Evolutionary conservation across 2,113 vertebrate species (phyloP), one percentile per base, ranked within the genome.

Genomic region (Bujurquina vittata): DNA sequence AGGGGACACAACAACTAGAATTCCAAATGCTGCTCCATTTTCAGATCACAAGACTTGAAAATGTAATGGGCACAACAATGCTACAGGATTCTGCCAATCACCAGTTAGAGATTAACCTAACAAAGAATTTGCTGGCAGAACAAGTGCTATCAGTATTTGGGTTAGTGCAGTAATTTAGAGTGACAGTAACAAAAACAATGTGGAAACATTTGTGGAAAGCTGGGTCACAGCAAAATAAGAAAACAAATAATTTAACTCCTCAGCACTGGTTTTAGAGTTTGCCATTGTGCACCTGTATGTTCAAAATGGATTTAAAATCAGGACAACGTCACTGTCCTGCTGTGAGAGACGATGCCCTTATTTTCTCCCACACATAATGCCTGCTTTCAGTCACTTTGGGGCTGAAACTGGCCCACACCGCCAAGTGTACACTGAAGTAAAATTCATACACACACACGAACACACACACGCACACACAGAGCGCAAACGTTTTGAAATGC

Each of bases 61-160:
- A 56, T 43, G 5, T 85, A 67, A 73, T 69, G 29, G 62, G 54
- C 4, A 82, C 69, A 84, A 84, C 60, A 89, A 54, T 37, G 18
- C 46, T 75, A 57, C n/a, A 83, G 43, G 46, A 83, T 84, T 80
- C 57, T 75, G 72, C 69, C 75, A 90, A 75, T 90, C 59, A 88
- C 81, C 75, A 43, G 63, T 67, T 67, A 61, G 37, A 85, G 91
- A 91, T 94, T 92, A 91, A 81, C 80, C 75, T 22, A 55, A 89
- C 63, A 85, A 92, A 91, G 86, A 89, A 84, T 84, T 31, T 86
- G 60, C 65, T 90, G 77, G 77, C 72, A 60, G 69, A 46, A 63
- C 7, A 20, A 55, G 22, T 17, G 35, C 23, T 56, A 10, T 55
- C 77, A 52, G 77, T 79, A 75, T 88, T 79, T 87, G 55, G 61